Base-by-base conservation (phyloP, 2,888 invertebrate genomes). In the Lycocerus yunnanus region DNA sequence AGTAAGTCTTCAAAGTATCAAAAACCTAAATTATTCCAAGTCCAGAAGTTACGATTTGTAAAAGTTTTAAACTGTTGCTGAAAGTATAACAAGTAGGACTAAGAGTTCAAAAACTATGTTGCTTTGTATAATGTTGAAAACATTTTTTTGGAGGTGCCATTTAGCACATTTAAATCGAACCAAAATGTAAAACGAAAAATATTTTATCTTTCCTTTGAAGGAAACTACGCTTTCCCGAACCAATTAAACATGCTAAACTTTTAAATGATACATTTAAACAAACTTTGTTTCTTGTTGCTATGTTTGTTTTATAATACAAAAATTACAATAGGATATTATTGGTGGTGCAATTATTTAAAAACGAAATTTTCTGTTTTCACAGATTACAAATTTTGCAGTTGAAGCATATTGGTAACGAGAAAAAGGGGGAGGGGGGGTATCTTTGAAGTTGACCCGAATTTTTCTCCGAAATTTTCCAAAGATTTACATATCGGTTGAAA, bases 41-140 rank as follows among this genome's bases (percentile, higher is more conserved):
- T 80, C 76, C 78, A 77, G 76, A 81, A 81, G 79, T 80, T 79
- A 73, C 76, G 73, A 76, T 79, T 75, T 80, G 83, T 81, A 81
- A 81, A 84, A 84, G 80, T 84, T 84, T 84, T 83, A 83, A 84
- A 84, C 83, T 84, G 84, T 83, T 84, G 81, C 83, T 82, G 83
- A 82, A 85, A 84, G 85, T 84, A 84, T 84, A 82, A 83, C 84
- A 84, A 84, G 84, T 84, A 83, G 84, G 83, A 80, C 82, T 83
- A 82, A 84, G 83, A 82, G 82, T 81, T 81, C 75, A 79, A 72
- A 80, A 84, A 84, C 84, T 84, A 83, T 83, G 83, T 80, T 78
- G 79, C 58, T 76, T 63, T 77, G 80, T 81, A 80, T 82, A 80
- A 82, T 83, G 82, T 80, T 76, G 78, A 78, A 81, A 80, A 80